Evolutionary conservation across 2,113 vertebrate species (phyloP).

Genomic region (Pica pica): DNA sequence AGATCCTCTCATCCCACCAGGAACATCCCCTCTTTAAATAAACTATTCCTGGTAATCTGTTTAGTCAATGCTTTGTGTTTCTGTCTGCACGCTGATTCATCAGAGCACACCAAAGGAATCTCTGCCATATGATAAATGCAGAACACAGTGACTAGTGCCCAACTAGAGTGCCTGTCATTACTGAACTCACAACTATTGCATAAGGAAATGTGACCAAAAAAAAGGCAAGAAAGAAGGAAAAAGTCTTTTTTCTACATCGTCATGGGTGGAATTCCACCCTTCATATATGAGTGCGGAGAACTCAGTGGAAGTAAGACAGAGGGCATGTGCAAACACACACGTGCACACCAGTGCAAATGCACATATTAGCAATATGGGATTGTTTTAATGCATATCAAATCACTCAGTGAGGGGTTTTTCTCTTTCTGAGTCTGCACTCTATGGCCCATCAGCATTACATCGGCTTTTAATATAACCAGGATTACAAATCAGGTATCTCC

Average conservation of each 20-base stretch:
- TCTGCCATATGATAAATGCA: background rate
- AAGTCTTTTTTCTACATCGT: background rate
- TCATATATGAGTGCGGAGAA: background rate
- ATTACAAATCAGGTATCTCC: conserved; percentile 24
- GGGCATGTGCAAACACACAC: background rate
- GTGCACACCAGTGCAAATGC: background rate
- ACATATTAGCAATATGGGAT: background rate
- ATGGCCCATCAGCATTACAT: background rate
- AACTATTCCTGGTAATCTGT: background rate
- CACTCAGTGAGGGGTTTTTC: background rate
- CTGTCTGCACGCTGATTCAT: background rate
- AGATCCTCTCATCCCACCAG: background rate
- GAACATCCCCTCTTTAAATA: background rate
- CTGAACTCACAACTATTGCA: background rate
- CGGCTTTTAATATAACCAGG: background rate
- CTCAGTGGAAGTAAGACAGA: background rate
- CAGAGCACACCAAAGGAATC: background rate
- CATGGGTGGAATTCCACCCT: background rate
- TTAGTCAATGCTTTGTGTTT: background rate
- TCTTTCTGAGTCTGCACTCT: background rate
- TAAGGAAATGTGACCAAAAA: background rate
- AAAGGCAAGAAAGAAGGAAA: background rate
- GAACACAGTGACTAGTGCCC: background rate
- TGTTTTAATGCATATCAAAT: background rate
- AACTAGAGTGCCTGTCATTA: background rate